Base-by-base conservation (phyloP, 2,888 invertebrate genomes). In the Oxystoma pomonae region DNA sequence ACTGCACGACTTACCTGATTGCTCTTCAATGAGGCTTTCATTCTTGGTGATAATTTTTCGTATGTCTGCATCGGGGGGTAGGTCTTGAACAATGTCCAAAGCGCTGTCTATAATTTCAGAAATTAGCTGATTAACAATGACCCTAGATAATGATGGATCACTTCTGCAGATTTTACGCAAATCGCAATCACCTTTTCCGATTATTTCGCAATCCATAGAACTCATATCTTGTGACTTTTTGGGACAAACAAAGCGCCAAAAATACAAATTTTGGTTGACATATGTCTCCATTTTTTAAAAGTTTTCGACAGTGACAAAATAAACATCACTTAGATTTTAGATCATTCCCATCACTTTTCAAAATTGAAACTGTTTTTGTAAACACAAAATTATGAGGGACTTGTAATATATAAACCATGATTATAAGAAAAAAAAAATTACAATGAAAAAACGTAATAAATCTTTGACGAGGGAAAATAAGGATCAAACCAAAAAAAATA, bases 101-200 rank as follows among this genome's bases (percentile, higher is more conserved):
- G 78, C 78, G 58, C 75, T 77, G 56, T 78, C 77, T n/a, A 80
- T 67, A 58, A 80, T 78, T 59, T 80, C 79, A 55, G 74, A 70
- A 7, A 80, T 73, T 57, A 79, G 70, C 64, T 78, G 77, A 16
- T 69, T 72, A 35, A 75, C 77, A n/a, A 76, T 69, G 3, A 66
- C 62, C 18, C 69, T 68, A 0, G 74, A 67, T 16, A 62, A 59
- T 16, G 57, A 58, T 52, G 59, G 60, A 20, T 72, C 68, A 52
- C 58, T 67, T 63, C 70, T 69, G 49, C 35, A 60, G 9, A 53
- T 60, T 63, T 64, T 66, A 19, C 67, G 65, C 1, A 65, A 49
- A 51, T 72, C 67, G 59, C 70, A 71, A 61, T 73, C 73, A 16
- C 73, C 73, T 21, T 70, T 72, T 53, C 71, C 71, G 60, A 64